Evolutionary conservation across 2,888 invertebrate species (phyloP).

Genomic region (Kryphioiulus occultus): DNA sequence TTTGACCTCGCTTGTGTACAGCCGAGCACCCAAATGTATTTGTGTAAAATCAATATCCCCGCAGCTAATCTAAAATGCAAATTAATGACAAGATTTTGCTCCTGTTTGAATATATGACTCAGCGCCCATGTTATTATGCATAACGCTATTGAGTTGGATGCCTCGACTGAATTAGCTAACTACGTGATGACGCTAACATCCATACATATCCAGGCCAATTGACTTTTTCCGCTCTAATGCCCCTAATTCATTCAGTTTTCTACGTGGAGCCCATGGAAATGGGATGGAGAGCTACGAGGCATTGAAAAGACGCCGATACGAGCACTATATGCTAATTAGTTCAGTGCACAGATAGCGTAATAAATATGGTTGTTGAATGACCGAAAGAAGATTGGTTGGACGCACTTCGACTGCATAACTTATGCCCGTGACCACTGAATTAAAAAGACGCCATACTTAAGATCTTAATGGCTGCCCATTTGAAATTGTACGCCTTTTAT

Average conservation of each 20-base stretch:
- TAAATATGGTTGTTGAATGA: background rate
- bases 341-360: background rate
- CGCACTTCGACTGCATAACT: background rate
- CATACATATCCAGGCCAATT: background rate
- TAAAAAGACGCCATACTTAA: background rate
- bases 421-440: background rate
- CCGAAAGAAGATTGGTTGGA: background rate
- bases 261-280: background rate
- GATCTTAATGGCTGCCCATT: background rate
- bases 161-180: background rate
- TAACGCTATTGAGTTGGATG: background rate
- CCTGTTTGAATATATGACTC: background rate
- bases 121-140: background rate
- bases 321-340: background rate
- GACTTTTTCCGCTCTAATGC: background rate
- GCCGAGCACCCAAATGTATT: background rate
- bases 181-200: background rate
- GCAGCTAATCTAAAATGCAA: background rate
- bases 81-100: background rate
- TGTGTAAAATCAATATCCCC: background rate
- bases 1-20: background rate
- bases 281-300: background rate
- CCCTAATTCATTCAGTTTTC: background rate
- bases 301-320: background rate
- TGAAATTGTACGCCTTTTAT: background rate